These are phyloP conservation scores for Nomada ferruginata DNA, from an alignment of 2,888 invertebrate species.

Conservation along the genomic window DNA sequence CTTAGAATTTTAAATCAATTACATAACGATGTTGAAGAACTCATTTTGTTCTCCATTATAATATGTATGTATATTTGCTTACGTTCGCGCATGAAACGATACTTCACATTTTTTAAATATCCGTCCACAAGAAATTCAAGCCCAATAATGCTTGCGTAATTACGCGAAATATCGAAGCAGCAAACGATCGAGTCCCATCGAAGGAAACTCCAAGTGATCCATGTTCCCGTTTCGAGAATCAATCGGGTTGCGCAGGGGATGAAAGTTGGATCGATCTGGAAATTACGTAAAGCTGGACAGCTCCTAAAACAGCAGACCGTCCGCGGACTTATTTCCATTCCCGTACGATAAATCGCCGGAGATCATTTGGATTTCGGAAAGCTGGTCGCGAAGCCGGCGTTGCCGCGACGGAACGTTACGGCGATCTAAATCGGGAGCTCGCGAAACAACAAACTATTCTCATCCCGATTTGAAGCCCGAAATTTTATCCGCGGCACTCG, in stretches of 20 bases:
- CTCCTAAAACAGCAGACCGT: constrained; percentile 47
- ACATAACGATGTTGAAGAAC: constrained; percentile 16
- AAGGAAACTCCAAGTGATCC: constrained; percentile 15
- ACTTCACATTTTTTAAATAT: too few species aligned
- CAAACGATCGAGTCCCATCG: neutral
- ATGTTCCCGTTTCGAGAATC: neutral
- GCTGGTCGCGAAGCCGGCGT: constrained; percentile 26
- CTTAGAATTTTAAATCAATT: constrained; percentile 4
- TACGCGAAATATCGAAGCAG: neutral
- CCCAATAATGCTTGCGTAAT: neutral
- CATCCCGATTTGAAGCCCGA: constrained; percentile 38
- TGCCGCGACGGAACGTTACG: constrained; percentile 57
- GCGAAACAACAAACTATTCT: constrained; percentile 60
- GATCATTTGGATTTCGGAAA: constrained; percentile 19
- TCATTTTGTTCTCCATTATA: neutral
- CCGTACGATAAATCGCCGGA: constrained; percentile 18
- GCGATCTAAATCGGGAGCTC: constrained; percentile 61
- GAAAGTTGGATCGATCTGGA: neutral
- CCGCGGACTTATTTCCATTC: constrained; percentile 49
- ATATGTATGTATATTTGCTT: constrained; percentile 4
- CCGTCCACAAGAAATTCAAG: neutral
- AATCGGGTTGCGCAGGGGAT: neutral
- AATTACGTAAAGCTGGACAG: constrained; percentile 34
- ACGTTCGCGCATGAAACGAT: neutral
- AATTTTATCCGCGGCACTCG: constrained; percentile 24